Conservation (phyloP, 2,888 invertebrate species). For the Ceriagrion tenellum region DNA sequence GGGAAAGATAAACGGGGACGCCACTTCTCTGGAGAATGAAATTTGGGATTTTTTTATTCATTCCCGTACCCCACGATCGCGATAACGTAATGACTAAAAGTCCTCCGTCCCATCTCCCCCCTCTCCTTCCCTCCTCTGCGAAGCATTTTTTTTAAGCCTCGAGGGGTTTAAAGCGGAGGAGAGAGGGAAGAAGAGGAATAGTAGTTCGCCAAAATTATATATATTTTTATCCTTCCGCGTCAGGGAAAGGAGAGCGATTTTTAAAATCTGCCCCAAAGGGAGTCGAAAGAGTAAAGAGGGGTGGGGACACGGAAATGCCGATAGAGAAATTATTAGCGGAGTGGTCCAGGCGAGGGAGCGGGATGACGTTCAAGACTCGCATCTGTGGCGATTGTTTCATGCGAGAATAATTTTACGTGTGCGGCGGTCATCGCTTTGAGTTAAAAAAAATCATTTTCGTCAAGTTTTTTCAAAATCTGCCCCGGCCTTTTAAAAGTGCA, state of each 20-base stretch:
- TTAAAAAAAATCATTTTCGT: too few relatives aligned
- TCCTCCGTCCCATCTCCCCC: background rate
- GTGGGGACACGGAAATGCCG: background rate
- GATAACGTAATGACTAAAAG: constrained; percentile 35
- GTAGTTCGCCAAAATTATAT: background rate
- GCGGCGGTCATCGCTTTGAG: background rate
- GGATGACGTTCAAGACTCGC: background rate
- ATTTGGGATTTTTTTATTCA: background rate
- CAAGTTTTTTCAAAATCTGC: background rate
- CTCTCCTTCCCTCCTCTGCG: background rate
- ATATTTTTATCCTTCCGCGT: background rate
- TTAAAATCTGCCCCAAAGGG: background rate
- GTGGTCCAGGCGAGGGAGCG: background rate
- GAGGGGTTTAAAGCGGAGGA: background rate
- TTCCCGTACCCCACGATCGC: background rate
- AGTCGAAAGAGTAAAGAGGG: background rate
- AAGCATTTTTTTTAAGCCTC: background rate
- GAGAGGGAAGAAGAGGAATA: too few relatives aligned
- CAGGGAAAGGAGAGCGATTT: background rate
- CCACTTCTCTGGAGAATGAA: constrained; percentile 21
- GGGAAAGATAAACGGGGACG: background rate
- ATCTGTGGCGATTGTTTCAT: background rate
- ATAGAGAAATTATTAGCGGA: constrained; percentile 2
- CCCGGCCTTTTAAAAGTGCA: background rate
- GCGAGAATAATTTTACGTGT: background rate